Evolutionary conservation across 2,113 vertebrate species (phyloP), one percentile per base, ranked within the genome.

Genomic region (Gopherus flavomarginatus): DNA sequence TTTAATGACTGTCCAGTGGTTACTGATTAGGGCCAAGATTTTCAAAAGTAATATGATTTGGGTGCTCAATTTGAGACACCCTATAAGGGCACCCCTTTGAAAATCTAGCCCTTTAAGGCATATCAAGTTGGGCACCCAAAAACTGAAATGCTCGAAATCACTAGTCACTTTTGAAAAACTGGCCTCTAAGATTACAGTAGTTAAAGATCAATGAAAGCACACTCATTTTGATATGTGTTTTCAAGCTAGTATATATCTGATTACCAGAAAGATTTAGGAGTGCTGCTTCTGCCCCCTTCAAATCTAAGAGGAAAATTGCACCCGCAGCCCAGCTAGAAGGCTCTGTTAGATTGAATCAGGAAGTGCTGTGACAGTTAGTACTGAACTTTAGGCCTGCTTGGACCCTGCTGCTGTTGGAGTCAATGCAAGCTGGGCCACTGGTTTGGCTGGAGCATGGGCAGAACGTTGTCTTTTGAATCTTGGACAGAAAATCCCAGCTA

Each of bases 111-210:
- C 13, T 83, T 35, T 88, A 59, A 12, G 85, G 79, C 86, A 62
- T 96, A 72, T 90, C 49, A 88, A 79, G 52, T 38, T 82, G 49
- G 94, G 91, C 91, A 79, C 57, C 17, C 22, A 85, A 84, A 14
- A 78, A 35, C 49, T 62, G 84, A 86, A 79, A 81, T 27, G 79
- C 50, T 81, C 91, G 44, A 6, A 82, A 93, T 19, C 1, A 0
- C 75, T 90, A 11, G 24, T 77, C 75, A 59, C 57, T 53, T 81
- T 11, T 89, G 29, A 49, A 90, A 35, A 4, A 14, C 53, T 77
- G 42, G 11, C 42, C 22, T 24, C 38, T 47, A 27, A 26, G 21
- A 26, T 77, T 44, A 77, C 10, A 77, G n/a, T 24, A 75, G 72
- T 77, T 24, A 77, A 77, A 44, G 24, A 77, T 42, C 21, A 44